These are phyloP conservation scores for Luehdorfia chinensis DNA, from an alignment of 1,140 invertebrate species.

Conservation along the genomic window DNA sequence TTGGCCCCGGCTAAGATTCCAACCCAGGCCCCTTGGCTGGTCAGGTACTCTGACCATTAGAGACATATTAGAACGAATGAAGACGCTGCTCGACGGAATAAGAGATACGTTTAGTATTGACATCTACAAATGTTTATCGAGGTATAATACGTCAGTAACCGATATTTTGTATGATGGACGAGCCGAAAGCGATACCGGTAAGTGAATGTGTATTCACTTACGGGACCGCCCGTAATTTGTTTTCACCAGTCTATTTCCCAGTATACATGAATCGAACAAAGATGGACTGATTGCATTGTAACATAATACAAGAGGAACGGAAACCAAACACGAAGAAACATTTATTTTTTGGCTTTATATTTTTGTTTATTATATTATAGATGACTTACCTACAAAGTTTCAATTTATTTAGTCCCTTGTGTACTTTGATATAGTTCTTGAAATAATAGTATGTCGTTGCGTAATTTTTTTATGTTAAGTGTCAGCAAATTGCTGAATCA, in stretches of 20 bases:
- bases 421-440: too few species aligned
- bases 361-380: too few species aligned
- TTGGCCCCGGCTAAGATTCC: neutral
- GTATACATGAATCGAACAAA: slow-evolving; percentile 49
- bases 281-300: slow-evolving; percentile 56
- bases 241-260: slow-evolving; percentile 27
- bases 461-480: too few species aligned
- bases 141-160: slow-evolving; percentile 25
- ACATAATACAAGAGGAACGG: slow-evolving; percentile 42
- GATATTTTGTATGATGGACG: slow-evolving; percentile 37
- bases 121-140: slow-evolving; percentile 10
- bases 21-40: neutral
- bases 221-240: slow-evolving; percentile 27
- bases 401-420: too few species aligned
- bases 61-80: too few species aligned
- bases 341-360: slow-evolving; percentile 21
- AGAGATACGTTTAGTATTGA: slow-evolving; percentile 14
- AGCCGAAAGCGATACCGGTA: slow-evolving; percentile 34
- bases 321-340: slow-evolving; percentile 24
- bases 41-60: too few species aligned
- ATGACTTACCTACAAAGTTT: too few species aligned
- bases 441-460: too few species aligned
- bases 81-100: slow-evolving; percentile 1
- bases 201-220: slow-evolving; percentile 29
- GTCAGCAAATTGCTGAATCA: too few species aligned